phyloP scores from a whole-genome alignment of 2,888 invertebrate species.

The Ditula angustiorana region DNA sequence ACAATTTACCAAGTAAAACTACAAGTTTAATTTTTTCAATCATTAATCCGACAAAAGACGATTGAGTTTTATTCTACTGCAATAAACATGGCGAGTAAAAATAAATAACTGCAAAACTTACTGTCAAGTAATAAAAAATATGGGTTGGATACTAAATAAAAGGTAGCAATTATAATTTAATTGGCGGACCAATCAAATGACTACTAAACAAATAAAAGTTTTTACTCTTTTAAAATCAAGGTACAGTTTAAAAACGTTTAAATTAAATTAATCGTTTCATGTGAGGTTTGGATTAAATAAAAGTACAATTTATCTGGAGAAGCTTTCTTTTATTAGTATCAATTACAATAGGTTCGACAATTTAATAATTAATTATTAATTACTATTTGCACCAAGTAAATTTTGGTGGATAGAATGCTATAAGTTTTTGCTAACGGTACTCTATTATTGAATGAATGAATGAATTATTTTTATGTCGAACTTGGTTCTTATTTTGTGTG shows the following conservation, averaged over 20 bases:
- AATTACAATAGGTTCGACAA: background rate
- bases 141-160: conserved; percentile 20
- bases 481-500: too few species aligned
- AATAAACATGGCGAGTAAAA: conserved; percentile 21
- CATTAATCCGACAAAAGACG: conserved; percentile 3
- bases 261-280: conserved; percentile 5
- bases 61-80: conserved; percentile 16
- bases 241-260: conserved; percentile 15
- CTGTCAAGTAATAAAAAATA: conserved; percentile 14
- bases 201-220: conserved; percentile 30
- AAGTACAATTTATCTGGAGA: background rate
- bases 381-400: too few species aligned
- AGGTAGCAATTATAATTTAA: conserved; percentile 35
- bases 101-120: conserved; percentile 20
- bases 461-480: too few species aligned
- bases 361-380: too few species aligned
- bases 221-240: conserved; percentile 13
- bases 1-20: background rate
- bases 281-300: background rate
- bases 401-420: too few species aligned
- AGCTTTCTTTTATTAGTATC: background rate
- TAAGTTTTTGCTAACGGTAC: too few species aligned
- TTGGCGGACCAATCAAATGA: conserved; percentile 21
- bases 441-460: too few species aligned
- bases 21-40: background rate